Base-by-base conservation (phyloP, 2,797 vertebrate genomes). In the Tympanoctomys barrerae region DNA sequence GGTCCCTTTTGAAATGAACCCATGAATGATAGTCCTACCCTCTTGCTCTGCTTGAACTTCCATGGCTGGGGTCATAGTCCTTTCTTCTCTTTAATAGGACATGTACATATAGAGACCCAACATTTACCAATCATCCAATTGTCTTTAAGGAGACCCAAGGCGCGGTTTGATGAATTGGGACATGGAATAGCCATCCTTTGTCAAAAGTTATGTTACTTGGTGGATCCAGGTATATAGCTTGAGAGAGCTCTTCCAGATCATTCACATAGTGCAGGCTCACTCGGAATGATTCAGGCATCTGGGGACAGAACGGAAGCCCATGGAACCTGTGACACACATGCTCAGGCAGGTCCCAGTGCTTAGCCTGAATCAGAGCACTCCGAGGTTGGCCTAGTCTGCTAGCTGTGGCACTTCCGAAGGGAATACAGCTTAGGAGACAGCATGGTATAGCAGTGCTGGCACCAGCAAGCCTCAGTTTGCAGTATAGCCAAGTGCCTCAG, bases 11-110 rank as follows among this genome's bases (percentile, higher is more conserved):
- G 19, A 42, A 36, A 36, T 62, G 49, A 70, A 1, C 24, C 0
- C 52, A 2, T 39, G n/a, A 52, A 0, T 28, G 10, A 52, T 7
- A 3, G 19, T 13, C 57, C 12, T 39, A 39, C n/a, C 1, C 36
- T 54, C 79, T 77, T 66, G 33, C 46, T 82, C 19, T 83, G 22
- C 46, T 26, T 64, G 61, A 57, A 28, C 62, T 18, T n/a, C 11
- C 28, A 1, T 9, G 49, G 12, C 33, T 33, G 3, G 7, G 2
- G 39, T 11, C 8, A 1, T 42, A 42, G 5, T 24, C 39, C 11
- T 46, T 70, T 52, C 61, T 26, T 92, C 36, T n/a, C 59, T 84
- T 36, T 13, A 57, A 61, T 18, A 78, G 49, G 49, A 79, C 62
- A 57, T 26, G n/a, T 39, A 24, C 9, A n/a, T 0, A 24, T 19